Evolutionary conservation across 2,888 invertebrate genomes (phyloP).

Genomic region (Uloborus plumipes): DNA sequence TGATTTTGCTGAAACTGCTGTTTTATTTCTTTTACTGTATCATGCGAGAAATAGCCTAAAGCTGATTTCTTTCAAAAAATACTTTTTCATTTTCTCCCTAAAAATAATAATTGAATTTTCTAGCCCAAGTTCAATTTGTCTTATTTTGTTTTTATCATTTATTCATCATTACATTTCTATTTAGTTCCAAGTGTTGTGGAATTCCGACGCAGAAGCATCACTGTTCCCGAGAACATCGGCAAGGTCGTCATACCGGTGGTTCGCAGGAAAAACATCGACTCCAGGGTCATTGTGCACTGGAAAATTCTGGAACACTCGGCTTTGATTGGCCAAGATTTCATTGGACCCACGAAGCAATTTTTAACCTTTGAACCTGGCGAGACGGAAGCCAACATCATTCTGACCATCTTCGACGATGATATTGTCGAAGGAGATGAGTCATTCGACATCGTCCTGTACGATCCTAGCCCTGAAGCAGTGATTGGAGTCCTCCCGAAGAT

Average conservation of each 20-base stretch:
- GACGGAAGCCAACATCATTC: background rate
- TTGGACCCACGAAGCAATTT: background rate
- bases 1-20: too few relatives aligned
- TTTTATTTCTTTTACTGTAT: too few relatives aligned
- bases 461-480: constrained; percentile 4
- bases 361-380: constrained; percentile 5
- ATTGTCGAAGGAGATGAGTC: background rate
- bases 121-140: too few relatives aligned
- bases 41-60: too few relatives aligned
- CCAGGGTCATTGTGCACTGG: constrained; percentile 8
- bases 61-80: too few relatives aligned
- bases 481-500: background rate
- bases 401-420: background rate
- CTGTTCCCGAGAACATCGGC: background rate
- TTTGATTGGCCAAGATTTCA: background rate
- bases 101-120: too few relatives aligned
- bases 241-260: background rate
- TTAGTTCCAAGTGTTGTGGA: constrained; percentile 10
- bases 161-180: background rate
- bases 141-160: too few relatives aligned
- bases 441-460: constrained; percentile 12
- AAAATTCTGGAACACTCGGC: constrained; percentile 1
- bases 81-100: too few relatives aligned
- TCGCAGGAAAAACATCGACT: background rate
- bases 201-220: background rate